Base-by-base conservation (phyloP, 2,113 vertebrate species). In the Chascanopsetta lugubris region DNA sequence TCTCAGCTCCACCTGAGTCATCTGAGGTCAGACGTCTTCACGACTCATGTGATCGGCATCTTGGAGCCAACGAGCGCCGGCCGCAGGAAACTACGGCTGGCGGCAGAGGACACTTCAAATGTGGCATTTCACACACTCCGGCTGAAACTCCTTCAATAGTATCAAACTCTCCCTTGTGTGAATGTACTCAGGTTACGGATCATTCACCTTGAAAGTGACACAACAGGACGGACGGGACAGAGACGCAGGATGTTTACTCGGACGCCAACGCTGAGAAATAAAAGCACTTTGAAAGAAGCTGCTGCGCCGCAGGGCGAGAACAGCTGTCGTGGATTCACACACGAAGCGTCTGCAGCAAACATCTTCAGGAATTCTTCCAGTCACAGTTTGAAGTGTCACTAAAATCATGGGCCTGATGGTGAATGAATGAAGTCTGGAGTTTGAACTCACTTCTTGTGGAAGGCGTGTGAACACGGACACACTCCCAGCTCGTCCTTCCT, bases 401-500 rank as follows among this genome's bases (percentile, higher is more conserved):
- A 38, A 38, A 17, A 38, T 38, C 3, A 15, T 3, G 3, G 12
- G 12, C 34, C 1, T 36, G 34, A 15, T 15, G 1, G 4, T 38
- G 36, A 42, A n/a, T n/a, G 6, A 40, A 40, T n/a, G 13, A 40
- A 42, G 6, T 42, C 38, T 2, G 17, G 38, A 42, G 38, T 18
- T 17, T 18, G 42, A 20, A 79, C 92, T 88, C 87, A 94, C 93
- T 92, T 94, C 69, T 92, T 92, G 80, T 94, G 93, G 65, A 94
- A 94, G n/a, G 91, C 91, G 24, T 93, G 93, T 26, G 92, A 87
- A 54, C 92, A 94, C 0, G 91, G 90, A 47, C 93, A 94, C 53
- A 94, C 87, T 8, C 91, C 93, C 0, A 94, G 91, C 80, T 94
- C 92, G 1, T 94, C 93, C 50, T 89, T 80, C 69, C 75, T 89